A percentile compares a stretch with the other conserved stretches of the same genome.
Evolutionary conservation across 2,888 invertebrate species (phyloP).

Genomic region (Stomorhina lunata): DNA sequence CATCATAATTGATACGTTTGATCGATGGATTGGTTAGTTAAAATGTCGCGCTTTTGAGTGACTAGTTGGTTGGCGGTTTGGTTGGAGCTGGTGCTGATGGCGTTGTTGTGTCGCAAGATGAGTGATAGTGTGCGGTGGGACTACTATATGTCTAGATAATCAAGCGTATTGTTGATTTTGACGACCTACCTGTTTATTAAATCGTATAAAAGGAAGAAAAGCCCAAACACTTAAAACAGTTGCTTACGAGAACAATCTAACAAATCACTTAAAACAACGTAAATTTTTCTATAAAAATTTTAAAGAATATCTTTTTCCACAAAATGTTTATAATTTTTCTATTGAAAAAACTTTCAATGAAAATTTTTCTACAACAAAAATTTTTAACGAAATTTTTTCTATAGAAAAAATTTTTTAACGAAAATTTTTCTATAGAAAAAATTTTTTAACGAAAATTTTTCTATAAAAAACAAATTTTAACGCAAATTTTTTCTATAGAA

Average conservation of each 20-base stretch:
- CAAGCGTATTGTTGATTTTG: constrained; percentile 61
- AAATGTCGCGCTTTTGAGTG: constrained; percentile 66
- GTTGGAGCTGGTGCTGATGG: constrained; percentile 36
- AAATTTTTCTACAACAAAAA: background rate
- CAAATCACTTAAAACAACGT: background rate
- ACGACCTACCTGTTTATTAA: constrained; percentile 65
- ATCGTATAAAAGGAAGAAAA: background rate
- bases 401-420: too few relatives aligned
- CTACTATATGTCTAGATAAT: constrained; percentile 59
- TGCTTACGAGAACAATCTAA: background rate
- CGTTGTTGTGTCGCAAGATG: constrained; percentile 34
- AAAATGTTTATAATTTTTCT: too few relatives aligned
- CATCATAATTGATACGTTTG: constrained; percentile 78
- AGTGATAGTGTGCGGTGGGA: constrained; percentile 61
- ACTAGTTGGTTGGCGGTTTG: constrained; percentile 46
- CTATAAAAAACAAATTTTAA: too few relatives aligned
- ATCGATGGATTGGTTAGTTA: constrained; percentile 74
- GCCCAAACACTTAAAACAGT: background rate
- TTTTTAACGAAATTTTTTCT: too few relatives aligned
- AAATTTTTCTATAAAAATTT: background rate
- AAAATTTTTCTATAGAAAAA: too few relatives aligned
- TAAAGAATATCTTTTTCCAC: too few relatives aligned
- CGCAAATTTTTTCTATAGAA: too few relatives aligned
- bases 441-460: too few relatives aligned
- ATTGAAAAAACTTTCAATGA: background rate